Base-by-base conservation (phyloP, 2,888 invertebrate species). In the Cristatella mucedo region DNA sequence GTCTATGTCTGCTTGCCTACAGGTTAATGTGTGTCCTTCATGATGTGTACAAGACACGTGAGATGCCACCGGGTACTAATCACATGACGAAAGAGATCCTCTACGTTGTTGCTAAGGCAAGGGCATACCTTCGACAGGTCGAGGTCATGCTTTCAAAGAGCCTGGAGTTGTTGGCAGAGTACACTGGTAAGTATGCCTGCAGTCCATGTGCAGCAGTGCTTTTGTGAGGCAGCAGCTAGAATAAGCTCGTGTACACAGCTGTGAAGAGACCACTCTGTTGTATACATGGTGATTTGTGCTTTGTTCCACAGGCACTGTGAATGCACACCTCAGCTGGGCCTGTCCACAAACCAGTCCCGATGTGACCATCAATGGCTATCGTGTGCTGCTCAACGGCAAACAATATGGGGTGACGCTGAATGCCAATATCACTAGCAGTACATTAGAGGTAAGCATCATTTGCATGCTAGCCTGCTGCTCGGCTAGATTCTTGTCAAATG, bases 321-420 rank as follows among this genome's bases (percentile, higher is more conserved):
- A 58, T 29, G 57, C 57, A 2, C 61, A 63, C 45, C 53, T 65
- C 24, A 58, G 58, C 41, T 65, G 63, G 65, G 52, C 53, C 34
- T 59, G 58, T 44, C 51, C 52, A 4, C 63, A 63, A 49, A 50
- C 54, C 33, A 56, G 57, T 43, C 50, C 53, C n/a, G 59, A 60
- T 40, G 50, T 63, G 13, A 45, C 48, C 30, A 47, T 62, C 7
- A 47, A 56, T 6, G 63, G 63, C 16, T 63, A 54, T 48, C 60
- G 60, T 45, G 56, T 65, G 7, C 51, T 64, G 38, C 59, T 66
- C 21, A 62, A 66, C 49, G 61, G 63, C n/a, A 62, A 63, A 47
- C 62, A 63, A 48, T 66, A 63, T 43, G 66, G 66, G 5, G 56
- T 52, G 40, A 52, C 56, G 13, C 52, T 66, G 47, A 57, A 57